Percentiles rank a stretch among this genome's conserved stretches.
These are phyloP conservation scores for Anthoscopus minutus DNA, from an alignment of 2,113 vertebrate species.

Conservation along the genomic window DNA sequence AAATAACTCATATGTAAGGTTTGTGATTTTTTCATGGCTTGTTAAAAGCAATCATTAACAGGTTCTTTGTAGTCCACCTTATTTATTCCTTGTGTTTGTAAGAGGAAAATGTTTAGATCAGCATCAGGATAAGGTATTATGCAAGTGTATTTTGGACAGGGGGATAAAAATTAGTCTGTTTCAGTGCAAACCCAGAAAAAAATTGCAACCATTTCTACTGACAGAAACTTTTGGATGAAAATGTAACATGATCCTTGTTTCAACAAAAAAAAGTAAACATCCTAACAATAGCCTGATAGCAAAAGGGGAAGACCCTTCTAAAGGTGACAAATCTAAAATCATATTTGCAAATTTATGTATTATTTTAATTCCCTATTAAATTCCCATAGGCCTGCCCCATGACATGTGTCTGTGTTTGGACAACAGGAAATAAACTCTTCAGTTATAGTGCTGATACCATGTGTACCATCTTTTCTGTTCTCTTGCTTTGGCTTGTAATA, in stretches of 20 bases:
- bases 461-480: neutral
- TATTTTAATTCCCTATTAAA: neutral
- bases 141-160: neutral
- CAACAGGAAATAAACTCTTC: neutral
- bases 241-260: neutral
- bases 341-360: neutral
- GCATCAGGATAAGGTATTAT: neutral
- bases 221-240: neutral
- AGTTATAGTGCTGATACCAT: neutral
- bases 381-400: too few relatives aligned
- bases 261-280: neutral
- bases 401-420: neutral
- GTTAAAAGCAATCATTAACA: too few relatives aligned
- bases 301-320: neutral
- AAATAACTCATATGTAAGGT: neutral
- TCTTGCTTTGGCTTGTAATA: neutral
- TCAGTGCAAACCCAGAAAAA: neutral
- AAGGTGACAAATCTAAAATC: neutral
- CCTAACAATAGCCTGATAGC: neutral
- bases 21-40: neutral
- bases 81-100: too few relatives aligned
- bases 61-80: too few relatives aligned
- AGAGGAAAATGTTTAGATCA: neutral
- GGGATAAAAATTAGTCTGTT: neutral
- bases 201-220: neutral